Evolutionary conservation across 2,888 invertebrate species (phyloP).

Genomic region (Teinopalpus imperialis): DNA sequence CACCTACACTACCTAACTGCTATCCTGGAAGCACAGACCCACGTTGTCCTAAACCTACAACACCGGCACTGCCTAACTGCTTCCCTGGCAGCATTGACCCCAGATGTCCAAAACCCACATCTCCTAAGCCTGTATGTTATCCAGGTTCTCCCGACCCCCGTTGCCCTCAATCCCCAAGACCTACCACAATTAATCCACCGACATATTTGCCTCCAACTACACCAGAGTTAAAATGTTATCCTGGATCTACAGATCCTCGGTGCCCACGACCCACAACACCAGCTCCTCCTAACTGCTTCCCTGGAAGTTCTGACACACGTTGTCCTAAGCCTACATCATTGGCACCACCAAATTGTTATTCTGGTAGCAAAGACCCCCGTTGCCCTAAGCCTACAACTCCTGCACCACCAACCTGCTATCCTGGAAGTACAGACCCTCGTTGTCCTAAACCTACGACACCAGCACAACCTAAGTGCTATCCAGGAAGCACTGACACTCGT

Average conservation of each 20-base stretch:
- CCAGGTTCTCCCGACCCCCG: constrained; percentile 55
- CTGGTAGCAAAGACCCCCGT: constrained; percentile 32
- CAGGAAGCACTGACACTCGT: constrained; percentile 34
- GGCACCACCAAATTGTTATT: constrained; percentile 39
- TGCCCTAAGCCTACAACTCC: constrained; percentile 38
- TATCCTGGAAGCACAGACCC: constrained; percentile 37
- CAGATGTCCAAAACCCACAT: constrained; percentile 44
- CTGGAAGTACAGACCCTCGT: constrained; percentile 37
- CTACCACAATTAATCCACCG: no score
- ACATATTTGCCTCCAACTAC: no score
- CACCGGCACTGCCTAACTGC: constrained; percentile 38
- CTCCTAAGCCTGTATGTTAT: constrained; percentile 41
- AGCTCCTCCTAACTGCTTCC: constrained; percentile 45
- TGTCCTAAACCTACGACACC: constrained; percentile 36
- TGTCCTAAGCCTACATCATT: constrained; percentile 38
- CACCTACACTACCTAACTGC: constrained; percentile 34
- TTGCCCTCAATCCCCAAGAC: constrained; percentile 49
- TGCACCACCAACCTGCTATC: constrained; percentile 33
- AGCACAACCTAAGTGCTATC: constrained; percentile 9
- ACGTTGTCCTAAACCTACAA: constrained; percentile 45
- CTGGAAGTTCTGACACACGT: constrained; percentile 40
- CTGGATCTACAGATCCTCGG: constrained; percentile 53
- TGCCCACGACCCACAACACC: constrained; percentile 50
- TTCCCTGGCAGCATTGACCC: constrained; percentile 45
- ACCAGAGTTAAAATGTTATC: constrained; percentile 46